Evolutionary conservation across 2,113 vertebrate genomes (phyloP).

Genomic region (Chaetorhynchus papuensis): DNA sequence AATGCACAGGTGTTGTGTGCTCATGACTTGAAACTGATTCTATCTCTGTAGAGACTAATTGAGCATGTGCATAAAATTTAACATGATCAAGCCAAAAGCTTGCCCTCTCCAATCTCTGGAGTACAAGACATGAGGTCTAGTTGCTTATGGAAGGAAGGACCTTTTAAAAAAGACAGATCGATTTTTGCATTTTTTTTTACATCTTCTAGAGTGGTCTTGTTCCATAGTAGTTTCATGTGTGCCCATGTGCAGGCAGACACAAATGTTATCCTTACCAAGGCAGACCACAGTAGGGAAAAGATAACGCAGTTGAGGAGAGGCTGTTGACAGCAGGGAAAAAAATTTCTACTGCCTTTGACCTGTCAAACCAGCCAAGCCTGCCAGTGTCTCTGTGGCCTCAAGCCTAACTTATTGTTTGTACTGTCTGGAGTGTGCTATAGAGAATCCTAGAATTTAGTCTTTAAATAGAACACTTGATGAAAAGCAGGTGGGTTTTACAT

Average conservation of each 20-base stretch:
- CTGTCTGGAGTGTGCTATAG: background rate
- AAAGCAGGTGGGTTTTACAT: background rate
- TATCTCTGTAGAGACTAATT: background rate
- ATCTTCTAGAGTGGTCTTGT: background rate
- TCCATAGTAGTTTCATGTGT: background rate
- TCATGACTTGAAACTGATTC: background rate
- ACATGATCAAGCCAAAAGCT: background rate
- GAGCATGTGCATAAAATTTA: rapidly evolving
- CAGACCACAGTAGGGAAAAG: background rate
- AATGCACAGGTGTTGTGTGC: background rate
- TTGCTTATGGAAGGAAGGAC: background rate
- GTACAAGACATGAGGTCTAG: background rate
- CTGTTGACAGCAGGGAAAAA: background rate
- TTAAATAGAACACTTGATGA: background rate
- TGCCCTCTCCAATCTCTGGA: background rate
- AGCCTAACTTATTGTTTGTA: background rate
- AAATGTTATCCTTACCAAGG: background rate
- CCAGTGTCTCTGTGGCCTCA: background rate
- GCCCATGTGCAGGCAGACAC: background rate
- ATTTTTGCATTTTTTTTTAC: background rate
- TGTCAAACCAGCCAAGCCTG: background rate
- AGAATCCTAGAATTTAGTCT: background rate
- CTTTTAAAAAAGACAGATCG: background rate
- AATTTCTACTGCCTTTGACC: background rate
- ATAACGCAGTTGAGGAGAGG: background rate